phyloP scores from a whole-genome alignment of 2,113 vertebrate species.

The Oncorhynchus keta region DNA sequence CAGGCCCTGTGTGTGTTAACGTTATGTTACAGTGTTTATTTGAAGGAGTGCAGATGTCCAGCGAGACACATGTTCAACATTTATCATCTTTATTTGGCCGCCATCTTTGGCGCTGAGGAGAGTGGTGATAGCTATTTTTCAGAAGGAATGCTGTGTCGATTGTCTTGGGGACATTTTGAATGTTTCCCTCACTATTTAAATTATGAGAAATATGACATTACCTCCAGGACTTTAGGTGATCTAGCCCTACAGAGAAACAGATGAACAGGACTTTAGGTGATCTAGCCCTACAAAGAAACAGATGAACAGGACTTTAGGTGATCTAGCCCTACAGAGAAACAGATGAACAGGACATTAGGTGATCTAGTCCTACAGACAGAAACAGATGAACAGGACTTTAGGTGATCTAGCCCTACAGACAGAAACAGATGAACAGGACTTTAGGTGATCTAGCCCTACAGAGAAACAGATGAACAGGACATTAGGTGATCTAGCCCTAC shows the following conservation, averaged over 20 bases:
- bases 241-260: not conserved
- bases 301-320: not conserved
- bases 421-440: not conserved
- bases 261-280: not conserved
- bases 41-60: conserved; percentile 52
- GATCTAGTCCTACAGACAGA: not conserved
- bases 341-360: not conserved
- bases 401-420: not conserved
- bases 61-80: conserved; percentile 34
- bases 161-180: not conserved
- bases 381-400: not conserved
- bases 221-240: not conserved
- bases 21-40: conserved; percentile 31
- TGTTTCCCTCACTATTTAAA: not conserved
- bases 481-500: not conserved
- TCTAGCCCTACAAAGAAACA: not conserved
- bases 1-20: conserved; percentile 2
- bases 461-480: not conserved
- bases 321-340: not conserved
- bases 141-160: not conserved
- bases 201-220: not conserved
- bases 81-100: conserved; percentile 1
- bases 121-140: not conserved
- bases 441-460: not conserved
- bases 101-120: not conserved